Percentiles rank a stretch among this genome's conserved stretches.
phyloP scores from a whole-genome alignment of 2,888 invertebrate species.

The Scrobipalpa atriplicella region DNA sequence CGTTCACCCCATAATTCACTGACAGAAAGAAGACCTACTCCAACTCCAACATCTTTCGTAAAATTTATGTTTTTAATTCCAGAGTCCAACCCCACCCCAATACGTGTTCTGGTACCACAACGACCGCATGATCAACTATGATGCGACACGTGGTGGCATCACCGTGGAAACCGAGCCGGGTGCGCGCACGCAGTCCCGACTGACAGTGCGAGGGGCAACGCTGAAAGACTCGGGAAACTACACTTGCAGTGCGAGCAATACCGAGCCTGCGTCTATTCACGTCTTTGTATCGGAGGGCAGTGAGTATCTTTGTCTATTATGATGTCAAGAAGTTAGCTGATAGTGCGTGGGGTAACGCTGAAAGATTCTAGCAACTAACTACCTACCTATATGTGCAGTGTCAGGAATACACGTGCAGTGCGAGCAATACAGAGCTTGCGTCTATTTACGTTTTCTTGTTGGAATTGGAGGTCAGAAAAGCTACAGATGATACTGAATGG shows the following conservation, averaged over 20 bases:
- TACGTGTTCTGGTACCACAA: conserved; percentile 98
- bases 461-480: conserved; percentile 93
- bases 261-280: conserved; percentile 94
- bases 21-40: no score
- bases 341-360: conserved; percentile 88
- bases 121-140: conserved; percentile 96
- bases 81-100: conserved; percentile 96
- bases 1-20: no score
- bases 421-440: conserved; percentile 94
- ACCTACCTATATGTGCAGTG: conserved; percentile 94
- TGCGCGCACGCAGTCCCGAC: conserved; percentile 91
- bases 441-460: conserved; percentile 94
- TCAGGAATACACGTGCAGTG: conserved; percentile 96
- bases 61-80: conserved; percentile 53
- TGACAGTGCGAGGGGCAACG: conserved; percentile 93
- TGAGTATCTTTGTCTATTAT: conserved; percentile 48
- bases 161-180: conserved; percentile 94
- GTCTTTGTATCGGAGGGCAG: conserved; percentile 96
- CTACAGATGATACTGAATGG: no score
- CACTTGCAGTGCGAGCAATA: conserved; percentile 95
- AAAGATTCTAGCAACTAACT: conserved; percentile 96
- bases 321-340: no score
- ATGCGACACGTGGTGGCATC: conserved; percentile 90
- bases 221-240: conserved; percentile 95
- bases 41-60: not conserved